phyloP scores from a whole-genome alignment of 2,888 invertebrate species.

The Lasioglossum villosulum region DNA sequence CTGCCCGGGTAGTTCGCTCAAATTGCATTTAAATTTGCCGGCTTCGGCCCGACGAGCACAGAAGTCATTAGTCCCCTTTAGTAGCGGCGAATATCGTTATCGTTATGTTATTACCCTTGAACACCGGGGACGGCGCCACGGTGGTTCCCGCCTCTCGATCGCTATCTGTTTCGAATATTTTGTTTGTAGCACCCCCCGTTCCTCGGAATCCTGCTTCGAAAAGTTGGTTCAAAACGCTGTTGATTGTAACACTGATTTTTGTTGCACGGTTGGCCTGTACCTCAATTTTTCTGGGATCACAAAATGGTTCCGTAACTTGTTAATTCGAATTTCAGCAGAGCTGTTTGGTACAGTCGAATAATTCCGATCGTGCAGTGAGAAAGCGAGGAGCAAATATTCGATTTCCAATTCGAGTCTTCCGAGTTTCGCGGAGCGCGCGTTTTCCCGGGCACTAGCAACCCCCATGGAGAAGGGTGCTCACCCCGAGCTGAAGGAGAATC shows the following conservation, averaged over 20 bases:
- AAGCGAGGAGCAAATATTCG: background rate
- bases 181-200: background rate
- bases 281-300: background rate
- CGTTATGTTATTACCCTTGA: constrained; percentile 40
- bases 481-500: constrained; percentile 44
- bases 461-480: constrained; percentile 28
- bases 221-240: background rate
- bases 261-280: background rate
- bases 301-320: background rate
- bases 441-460: background rate
- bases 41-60: constrained; percentile 47
- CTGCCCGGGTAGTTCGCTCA: constrained; percentile 61
- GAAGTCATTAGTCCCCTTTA: constrained; percentile 64
- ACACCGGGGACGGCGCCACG: constrained; percentile 1
- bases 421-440: background rate
- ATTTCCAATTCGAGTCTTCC: constrained; percentile 12
- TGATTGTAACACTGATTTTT: background rate
- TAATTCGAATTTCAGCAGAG: background rate
- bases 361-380: background rate
- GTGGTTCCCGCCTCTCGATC: constrained; percentile 20
- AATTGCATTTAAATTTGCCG: constrained; percentile 71
- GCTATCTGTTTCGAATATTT: constrained; percentile 8
- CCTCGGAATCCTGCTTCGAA: background rate
- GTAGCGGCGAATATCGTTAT: constrained; percentile 50
- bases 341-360: background rate